phyloP scores from a whole-genome alignment of 35 echinoderm and acorn worm species.

The Ophioderma brevispina region DNA sequence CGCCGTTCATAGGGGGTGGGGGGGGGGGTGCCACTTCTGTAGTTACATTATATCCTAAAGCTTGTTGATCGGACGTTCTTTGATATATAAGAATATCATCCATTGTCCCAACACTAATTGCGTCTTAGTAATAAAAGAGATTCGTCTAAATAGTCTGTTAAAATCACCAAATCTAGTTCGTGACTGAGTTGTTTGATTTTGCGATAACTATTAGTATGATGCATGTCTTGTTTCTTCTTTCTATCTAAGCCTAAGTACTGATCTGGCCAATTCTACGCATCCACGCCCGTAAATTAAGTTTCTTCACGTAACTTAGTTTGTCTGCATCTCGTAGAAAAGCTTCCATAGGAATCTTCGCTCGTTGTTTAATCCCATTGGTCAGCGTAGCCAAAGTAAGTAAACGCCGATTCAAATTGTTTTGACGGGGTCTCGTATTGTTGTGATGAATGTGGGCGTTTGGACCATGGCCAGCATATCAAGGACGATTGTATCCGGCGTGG shows the following conservation, averaged over 20 bases:
- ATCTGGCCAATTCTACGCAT: slow-evolving; percentile 67
- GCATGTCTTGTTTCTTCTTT: slow-evolving; percentile 22
- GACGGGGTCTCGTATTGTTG: slow-evolving; percentile 67
- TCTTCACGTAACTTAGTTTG: background rate
- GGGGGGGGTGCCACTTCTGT: background rate
- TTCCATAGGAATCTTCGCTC: slow-evolving; percentile 39
- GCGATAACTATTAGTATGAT: slow-evolving; percentile 2
- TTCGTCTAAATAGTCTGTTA: slow-evolving; percentile 84
- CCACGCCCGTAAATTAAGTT: slow-evolving; percentile 9
- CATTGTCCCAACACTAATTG: slow-evolving; percentile 76
- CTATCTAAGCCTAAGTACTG: slow-evolving; percentile 63
- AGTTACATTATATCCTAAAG: background rate
- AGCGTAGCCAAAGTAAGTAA: slow-evolving; percentile 68
- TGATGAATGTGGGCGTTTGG: slow-evolving; percentile 66
- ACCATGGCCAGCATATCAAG: slow-evolving; percentile 63
- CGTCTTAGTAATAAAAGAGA: slow-evolving; percentile 68
- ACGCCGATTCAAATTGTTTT: slow-evolving; percentile 75
- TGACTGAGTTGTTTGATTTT: slow-evolving; percentile 39
- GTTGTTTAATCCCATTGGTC: slow-evolving; percentile 17
- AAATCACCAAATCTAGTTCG: slow-evolving; percentile 67
- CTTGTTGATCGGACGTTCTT: slow-evolving; percentile 38
- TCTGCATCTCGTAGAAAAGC: slow-evolving; percentile 57
- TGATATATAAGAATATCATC: slow-evolving; percentile 85
- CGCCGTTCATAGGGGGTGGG: slow-evolving; percentile 1
- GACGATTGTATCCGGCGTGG: slow-evolving; percentile 78